These are phyloP conservation scores for Tetrax tetrax DNA, from an alignment of 2,113 vertebrate genomes.

Conservation along the genomic window DNA sequence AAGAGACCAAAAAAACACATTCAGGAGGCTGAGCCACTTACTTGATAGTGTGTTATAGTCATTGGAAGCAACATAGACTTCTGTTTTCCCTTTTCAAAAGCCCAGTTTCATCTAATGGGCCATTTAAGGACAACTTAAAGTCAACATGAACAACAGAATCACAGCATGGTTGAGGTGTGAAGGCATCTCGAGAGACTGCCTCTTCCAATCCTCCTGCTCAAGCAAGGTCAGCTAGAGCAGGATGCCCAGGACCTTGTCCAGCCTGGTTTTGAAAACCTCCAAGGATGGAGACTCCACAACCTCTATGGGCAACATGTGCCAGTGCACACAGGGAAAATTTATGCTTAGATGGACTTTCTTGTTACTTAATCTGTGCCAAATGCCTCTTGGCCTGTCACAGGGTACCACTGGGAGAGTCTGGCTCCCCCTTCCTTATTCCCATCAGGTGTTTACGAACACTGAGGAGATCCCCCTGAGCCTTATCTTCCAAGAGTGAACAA, in stretches of 20 bases:
- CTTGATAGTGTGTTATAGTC: not conserved
- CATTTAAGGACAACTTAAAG: not conserved
- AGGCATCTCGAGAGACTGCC: not conserved
- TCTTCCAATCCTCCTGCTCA: not conserved
- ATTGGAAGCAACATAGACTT: not conserved
- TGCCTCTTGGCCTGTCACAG: not conserved
- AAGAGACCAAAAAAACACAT: not conserved
- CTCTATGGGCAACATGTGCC: not conserved
- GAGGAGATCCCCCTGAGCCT: not conserved
- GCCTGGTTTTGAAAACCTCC: not conserved
- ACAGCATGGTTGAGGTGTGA: accelerated
- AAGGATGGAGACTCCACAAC: not conserved
- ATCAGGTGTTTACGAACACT: not conserved
- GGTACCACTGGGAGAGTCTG: not conserved
- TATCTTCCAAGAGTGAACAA: not conserved
- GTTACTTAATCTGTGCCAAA: not conserved
- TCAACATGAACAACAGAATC: not conserved
- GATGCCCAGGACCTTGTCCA: not conserved
- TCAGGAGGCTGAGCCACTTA: not conserved
- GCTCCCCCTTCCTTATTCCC: not conserved
- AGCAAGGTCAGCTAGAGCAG: not conserved
- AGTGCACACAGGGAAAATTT: not conserved
- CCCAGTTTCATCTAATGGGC: not conserved
- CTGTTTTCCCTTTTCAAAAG: not conserved
- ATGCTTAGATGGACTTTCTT: not conserved